Base-by-base conservation (phyloP, 2,113 vertebrate genomes). In the Oriolus oriolus region DNA sequence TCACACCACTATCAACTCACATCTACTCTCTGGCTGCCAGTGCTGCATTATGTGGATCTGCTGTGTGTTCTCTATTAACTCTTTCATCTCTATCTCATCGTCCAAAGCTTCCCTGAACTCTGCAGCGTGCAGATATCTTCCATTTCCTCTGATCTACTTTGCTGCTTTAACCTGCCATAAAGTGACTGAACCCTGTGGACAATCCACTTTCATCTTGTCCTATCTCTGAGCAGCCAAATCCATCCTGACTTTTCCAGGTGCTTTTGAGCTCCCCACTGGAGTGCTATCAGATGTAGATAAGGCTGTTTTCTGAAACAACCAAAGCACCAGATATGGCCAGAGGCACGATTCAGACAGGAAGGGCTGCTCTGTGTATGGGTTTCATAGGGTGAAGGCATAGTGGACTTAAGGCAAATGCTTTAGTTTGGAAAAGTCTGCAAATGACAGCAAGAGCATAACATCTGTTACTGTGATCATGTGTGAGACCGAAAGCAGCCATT, bases 1-100 rank as follows among this genome's bases (percentile, higher is more conserved):
- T 22, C 33, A 16, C 66, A 61, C 11, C 2, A 2, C 5, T 20
- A 3, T 6, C 70, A 44, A 2, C 45, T 27, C 24, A 0, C 7
- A 30, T 3, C 47, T 16, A 0, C 35, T 18, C 42, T 39, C 66
- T 21, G 21, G 3, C 30, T 80, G 52, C n/a, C 52, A 11, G 41
- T 10, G 42, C 27, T 37, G 71, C 30, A 13, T 14, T 5, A 33
- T 9, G 28, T 2, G 24, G 28, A 39, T 35, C 42, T 79, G 42
- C 37, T 57, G 7, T 21, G 21, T 15, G 8, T 22, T 83, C 31
- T 30, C 44, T 31, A 11, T n/a, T 70, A 54, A 83, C 22, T 18
- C 8, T 37, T 76, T 45, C 56, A 37, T 53, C 61, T 73, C 63
- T 63, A 4, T 5, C 28, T 77, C 54, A 22, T 6, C 10, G 6